Conservation (phyloP, 2,888 invertebrate species). For the Rhamphomyia laevipes region DNA sequence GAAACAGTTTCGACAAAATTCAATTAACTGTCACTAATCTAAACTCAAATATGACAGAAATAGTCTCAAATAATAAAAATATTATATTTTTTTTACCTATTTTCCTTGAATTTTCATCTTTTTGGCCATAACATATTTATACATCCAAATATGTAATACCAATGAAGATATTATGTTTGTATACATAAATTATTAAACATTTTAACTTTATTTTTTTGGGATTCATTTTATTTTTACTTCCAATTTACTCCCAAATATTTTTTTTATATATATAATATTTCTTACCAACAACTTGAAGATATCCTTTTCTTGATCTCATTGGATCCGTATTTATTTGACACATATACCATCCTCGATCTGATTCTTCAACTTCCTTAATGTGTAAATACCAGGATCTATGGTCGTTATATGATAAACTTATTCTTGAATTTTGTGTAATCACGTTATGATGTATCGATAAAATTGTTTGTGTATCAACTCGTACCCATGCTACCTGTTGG, state of each 20-base stretch:
- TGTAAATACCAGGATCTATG: conserved; percentile 87
- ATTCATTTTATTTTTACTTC: not conserved
- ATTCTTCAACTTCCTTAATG: conserved; percentile 76
- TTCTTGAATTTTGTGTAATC: conserved; percentile 81
- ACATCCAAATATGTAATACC: no score
- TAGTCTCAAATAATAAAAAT: no score
- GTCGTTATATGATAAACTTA: conserved; percentile 77
- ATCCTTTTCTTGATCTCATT: conserved; percentile 83
- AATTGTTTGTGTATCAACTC: conserved; percentile 85
- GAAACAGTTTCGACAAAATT: no score
- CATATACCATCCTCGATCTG: conserved; percentile 85
- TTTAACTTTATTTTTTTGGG: not conserved
- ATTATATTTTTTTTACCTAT: no score
- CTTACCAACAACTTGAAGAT: conserved; percentile 84
- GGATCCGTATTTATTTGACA: conserved; percentile 89
- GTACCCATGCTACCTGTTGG: conserved; percentile 78
- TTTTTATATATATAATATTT: conserved; percentile 16
- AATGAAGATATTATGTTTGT: no score
- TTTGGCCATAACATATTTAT: no score
- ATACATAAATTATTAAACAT: no score
- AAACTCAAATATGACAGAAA: no score
- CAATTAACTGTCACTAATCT: no score
- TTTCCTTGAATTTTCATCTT: no score
- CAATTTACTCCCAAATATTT: conserved; percentile 4
- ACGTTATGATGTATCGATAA: conserved; percentile 85